Base-by-base conservation (phyloP, 2,888 invertebrate genomes). In the Stegophylla sp. region DNA sequence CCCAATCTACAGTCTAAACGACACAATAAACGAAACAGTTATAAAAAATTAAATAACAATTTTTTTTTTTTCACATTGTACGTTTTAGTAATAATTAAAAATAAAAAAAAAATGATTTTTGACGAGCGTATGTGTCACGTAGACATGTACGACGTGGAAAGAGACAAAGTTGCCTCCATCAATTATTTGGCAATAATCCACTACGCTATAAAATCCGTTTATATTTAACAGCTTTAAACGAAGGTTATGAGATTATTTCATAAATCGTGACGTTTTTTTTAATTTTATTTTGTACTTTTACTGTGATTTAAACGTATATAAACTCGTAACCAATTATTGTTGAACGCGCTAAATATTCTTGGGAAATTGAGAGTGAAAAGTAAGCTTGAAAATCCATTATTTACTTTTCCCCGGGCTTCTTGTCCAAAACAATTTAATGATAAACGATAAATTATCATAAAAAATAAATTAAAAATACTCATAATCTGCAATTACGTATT, bases 1-100 rank as follows among this genome's bases (percentile, higher is more conserved):
- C 90, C 89, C 90, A 90, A 84, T 89, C 89, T 83, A 91, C 88
- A 28, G 90, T 91, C 91, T 92, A 85, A 26, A 86, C 85, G 34
- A 83, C 82, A 83, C 84, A 84, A 82, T 79, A 28, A 79, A 69
- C 15, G 28, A 28, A 48, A 76, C 34, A 12, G n/a, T 48, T 17
- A 15, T 34, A 5, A 34, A 34, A 34, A 34, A 34, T 34, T n/a
- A n/a, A n/a, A n/a, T n/a, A n/a, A n/a, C n/a, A n/a, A n/a, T n/a
- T n/a, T n/a, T n/a, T n/a, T n/a, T n/a, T n/a, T n/a, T n/a, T n/a
- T n/a, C n/a, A n/a, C n/a, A n/a, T 53, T 53, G 0, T 41, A 53
- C 28, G 20, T 28, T 23, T 7, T 28, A 61, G 34, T 51, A 20
- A 34, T 28, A 15, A 23, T 56, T n/a, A 73, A 73, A 75, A 51